These are phyloP conservation scores for Drosophila willistoni DNA, from an alignment of 1,140 invertebrate genomes.

Conservation along the genomic window DNA sequence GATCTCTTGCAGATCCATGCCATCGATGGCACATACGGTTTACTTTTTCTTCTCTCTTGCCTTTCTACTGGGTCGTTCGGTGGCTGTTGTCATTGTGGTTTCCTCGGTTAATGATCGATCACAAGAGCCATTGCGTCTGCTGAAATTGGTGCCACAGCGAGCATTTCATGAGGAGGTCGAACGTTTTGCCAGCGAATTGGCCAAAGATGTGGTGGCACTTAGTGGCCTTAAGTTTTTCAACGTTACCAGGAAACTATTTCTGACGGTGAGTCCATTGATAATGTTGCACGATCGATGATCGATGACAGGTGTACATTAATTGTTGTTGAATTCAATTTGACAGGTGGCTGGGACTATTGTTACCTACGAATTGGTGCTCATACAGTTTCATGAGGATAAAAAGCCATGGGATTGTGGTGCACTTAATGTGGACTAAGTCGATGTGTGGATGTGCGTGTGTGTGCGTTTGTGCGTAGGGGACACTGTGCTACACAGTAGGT, in stretches of 20 bases:
- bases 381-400: conserved; percentile 82
- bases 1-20: conserved; percentile 68
- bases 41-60: conserved; percentile 88
- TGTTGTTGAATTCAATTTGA: conserved; percentile 2
- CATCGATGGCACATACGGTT: conserved; percentile 72
- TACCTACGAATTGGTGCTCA: conserved; percentile 87
- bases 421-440: conserved; percentile 2
- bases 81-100: conserved; percentile 85
- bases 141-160: conserved; percentile 85
- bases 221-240: conserved; percentile 87
- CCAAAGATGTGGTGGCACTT: conserved; percentile 85
- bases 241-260: conserved; percentile 86
- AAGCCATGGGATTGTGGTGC: conserved; percentile 63
- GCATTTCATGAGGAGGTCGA: conserved; percentile 85
- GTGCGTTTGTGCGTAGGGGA: background rate
- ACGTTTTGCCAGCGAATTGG: conserved; percentile 85
- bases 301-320: conserved; percentile 13
- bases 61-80: conserved; percentile 84
- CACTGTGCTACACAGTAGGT: conserved; percentile 39
- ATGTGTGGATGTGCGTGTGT: too few species aligned
- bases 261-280: conserved; percentile 67
- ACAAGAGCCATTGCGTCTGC: conserved; percentile 83
- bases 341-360: conserved; percentile 86
- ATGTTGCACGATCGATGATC: too few species aligned
- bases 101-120: conserved; percentile 86